Evolutionary conservation across 2,888 invertebrate genomes (phyloP).

Genomic region (Laothoe populi): DNA sequence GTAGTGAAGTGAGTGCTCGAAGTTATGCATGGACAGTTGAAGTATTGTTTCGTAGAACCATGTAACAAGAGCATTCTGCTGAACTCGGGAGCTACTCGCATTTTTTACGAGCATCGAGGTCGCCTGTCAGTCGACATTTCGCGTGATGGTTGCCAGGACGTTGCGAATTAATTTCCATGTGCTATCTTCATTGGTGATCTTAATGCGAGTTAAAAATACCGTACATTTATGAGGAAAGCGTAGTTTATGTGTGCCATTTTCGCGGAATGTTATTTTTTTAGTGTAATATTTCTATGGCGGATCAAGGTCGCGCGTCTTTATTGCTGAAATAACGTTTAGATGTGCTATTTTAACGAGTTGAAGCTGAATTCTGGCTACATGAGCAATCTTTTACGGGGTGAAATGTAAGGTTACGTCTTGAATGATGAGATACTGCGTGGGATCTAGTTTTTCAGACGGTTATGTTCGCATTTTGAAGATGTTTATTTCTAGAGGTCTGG

Average conservation of each 20-base stretch:
- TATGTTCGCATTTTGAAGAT: not conserved
- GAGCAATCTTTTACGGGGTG: constrained; percentile 3
- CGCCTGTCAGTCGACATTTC: constrained; percentile 35
- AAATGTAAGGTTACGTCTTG: not conserved
- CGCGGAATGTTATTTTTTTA: constrained; percentile 26
- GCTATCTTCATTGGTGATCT: constrained; percentile 54
- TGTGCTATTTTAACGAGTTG: constrained; percentile 9
- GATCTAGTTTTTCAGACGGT: constrained; percentile 4
- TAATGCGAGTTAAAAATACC: constrained; percentile 41
- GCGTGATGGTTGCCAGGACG: constrained; percentile 33
- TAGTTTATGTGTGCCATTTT: constrained; percentile 32
- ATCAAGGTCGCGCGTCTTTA: constrained; percentile 26
- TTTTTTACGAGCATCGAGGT: constrained; percentile 48
- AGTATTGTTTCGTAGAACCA: constrained; percentile 44
- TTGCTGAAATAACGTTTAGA: constrained; percentile 11
- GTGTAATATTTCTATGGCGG: constrained; percentile 26
- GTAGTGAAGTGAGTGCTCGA: not conserved
- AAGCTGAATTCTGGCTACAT: not conserved
- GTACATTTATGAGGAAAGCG: constrained; percentile 45
- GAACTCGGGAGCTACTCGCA: constrained; percentile 42
- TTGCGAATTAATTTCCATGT: constrained; percentile 50
- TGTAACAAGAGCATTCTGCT: constrained; percentile 29
- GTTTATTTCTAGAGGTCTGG: not conserved
- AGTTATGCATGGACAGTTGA: not conserved
- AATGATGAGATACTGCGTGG: not conserved